These are phyloP conservation scores for Mola mola DNA, from an alignment of 2,113 vertebrate species.

Conservation along the genomic window DNA sequence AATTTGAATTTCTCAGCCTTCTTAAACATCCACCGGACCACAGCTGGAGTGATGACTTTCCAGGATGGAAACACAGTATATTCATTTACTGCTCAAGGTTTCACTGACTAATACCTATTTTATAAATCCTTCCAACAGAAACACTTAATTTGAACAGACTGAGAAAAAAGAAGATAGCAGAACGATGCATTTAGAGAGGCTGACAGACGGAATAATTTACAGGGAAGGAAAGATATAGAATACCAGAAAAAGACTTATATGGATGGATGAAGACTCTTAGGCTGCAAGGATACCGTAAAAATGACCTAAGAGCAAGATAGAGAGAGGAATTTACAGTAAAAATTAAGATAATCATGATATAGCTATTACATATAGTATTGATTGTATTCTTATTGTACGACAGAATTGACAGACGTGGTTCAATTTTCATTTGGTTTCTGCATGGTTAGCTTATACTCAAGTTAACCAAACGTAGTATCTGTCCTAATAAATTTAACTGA, in stretches of 20 bases:
- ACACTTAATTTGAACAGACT: conserved; percentile 29
- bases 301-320: not conserved
- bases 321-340: not conserved
- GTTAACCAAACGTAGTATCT: too few species aligned
- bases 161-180: not conserved
- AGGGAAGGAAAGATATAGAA: conserved; percentile 15
- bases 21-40: conserved; percentile 40
- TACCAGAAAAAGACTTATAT: not conserved
- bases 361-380: too few species aligned
- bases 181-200: not conserved
- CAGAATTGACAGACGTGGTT: too few species aligned
- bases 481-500: too few species aligned
- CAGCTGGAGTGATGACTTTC: conserved; percentile 45
- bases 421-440: too few species aligned
- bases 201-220: conserved; percentile 4
- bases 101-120: conserved; percentile 39
- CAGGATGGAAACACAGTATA: conserved; percentile 21
- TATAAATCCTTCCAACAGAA: conserved; percentile 20
- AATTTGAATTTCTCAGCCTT: conserved; percentile 72
- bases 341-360: not conserved
- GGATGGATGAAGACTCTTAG: conserved; percentile 2
- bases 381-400: too few species aligned
- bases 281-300: not conserved
- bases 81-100: conserved; percentile 38
- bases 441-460: too few species aligned